Evolutionary conservation across 2,888 invertebrate species (phyloP).

Genomic region (Clitarchus hookeri): DNA sequence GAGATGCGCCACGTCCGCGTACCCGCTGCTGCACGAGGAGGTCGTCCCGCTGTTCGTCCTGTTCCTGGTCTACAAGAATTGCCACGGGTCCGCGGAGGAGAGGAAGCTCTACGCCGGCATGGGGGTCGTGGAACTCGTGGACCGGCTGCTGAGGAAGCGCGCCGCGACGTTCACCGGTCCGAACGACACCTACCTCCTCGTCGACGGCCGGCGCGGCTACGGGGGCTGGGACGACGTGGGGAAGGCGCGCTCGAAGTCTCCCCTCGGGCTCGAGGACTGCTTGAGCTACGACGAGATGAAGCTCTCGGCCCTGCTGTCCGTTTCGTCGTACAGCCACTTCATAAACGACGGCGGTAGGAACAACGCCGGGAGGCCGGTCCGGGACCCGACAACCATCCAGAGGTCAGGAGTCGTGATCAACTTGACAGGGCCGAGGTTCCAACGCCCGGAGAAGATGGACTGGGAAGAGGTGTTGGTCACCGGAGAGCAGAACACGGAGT

Average conservation of each 20-base stretch:
- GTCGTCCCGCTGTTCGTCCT: conserved; percentile 64
- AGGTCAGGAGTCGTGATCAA: conserved; percentile 58
- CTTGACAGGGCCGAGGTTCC: conserved; percentile 61
- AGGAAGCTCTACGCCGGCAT: conserved; percentile 62
- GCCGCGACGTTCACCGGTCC: conserved; percentile 60
- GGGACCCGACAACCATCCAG: conserved; percentile 56
- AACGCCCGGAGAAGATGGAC: conserved; percentile 62
- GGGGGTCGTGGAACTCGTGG: conserved; percentile 61
- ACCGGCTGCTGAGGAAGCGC: conserved; percentile 62
- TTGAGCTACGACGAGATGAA: conserved; percentile 70
- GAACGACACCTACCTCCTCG: conserved; percentile 58
- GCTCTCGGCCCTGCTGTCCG: conserved; percentile 62
- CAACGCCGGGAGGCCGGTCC: conserved; percentile 58
- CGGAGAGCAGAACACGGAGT: conserved; percentile 43
- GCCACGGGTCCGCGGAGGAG: conserved; percentile 58
- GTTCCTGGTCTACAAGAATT: conserved; percentile 61
- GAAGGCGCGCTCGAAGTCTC: not conserved
- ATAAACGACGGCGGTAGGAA: conserved; percentile 63
- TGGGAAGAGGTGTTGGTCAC: conserved; percentile 64
- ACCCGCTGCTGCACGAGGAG: conserved; percentile 71
- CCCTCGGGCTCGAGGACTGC: conserved; percentile 51
- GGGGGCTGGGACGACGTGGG: conserved; percentile 66
- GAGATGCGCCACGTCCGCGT: conserved; percentile 57
- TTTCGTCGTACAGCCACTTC: conserved; percentile 64
- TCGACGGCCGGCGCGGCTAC: conserved; percentile 56